These are phyloP conservation scores for Onychorhynchus coronatus DNA, from an alignment of 2,113 vertebrate genomes.

Conservation along the genomic window DNA sequence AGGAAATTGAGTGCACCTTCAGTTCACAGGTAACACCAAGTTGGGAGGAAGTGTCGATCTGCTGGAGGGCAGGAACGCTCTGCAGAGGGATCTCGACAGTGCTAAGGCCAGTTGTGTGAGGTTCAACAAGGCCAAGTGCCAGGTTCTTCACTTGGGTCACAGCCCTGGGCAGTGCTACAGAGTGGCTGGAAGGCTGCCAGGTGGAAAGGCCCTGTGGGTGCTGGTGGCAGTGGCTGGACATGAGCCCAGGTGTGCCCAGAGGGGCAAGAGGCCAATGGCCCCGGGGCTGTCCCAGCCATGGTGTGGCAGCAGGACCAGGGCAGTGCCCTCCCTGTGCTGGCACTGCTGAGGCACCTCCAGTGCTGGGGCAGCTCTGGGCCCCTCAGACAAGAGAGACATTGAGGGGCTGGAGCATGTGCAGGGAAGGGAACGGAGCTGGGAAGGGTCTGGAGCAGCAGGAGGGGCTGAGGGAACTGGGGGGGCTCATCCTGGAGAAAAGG, in stretches of 20 bases:
- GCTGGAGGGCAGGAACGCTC: neutral
- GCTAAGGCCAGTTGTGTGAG: fast-evolving
- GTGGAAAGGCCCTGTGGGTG: neutral
- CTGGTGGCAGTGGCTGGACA: fast-evolving
- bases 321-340: fast-evolving
- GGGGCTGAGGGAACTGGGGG: neutral
- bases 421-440: neutral
- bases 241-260: neutral
- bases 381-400: neutral
- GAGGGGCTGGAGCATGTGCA: neutral
- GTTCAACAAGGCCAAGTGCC: too few relatives aligned
- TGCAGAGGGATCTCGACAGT: neutral
- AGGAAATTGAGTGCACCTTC: fast-evolving
- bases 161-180: fast-evolving
- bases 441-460: neutral
- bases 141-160: neutral
- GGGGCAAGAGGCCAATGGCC: neutral
- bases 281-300: neutral
- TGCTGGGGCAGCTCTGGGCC: neutral
- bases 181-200: neutral
- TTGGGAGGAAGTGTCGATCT: neutral
- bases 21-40: fast-evolving
- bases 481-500: neutral
- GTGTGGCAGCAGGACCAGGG: neutral
- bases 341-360: neutral